These are phyloP conservation scores for Tachyglossus aculeatus DNA, from an alignment of 2,797 vertebrate species.

Conservation along the genomic window DNA sequence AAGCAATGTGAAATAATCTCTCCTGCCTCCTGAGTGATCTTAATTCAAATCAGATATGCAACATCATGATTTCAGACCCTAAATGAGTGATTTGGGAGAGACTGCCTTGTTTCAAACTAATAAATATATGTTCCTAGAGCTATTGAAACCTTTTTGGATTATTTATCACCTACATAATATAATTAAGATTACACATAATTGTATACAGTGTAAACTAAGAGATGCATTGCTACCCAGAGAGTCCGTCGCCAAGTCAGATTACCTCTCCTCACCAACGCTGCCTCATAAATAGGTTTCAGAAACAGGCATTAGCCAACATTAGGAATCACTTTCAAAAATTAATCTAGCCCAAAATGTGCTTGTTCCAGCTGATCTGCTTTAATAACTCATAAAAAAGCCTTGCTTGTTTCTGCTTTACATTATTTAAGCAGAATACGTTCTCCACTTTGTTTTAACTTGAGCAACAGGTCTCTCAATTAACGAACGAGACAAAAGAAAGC, in stretches of 20 bases:
- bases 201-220: constrained; percentile 27
- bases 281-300: constrained; percentile 36
- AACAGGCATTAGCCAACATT: constrained; percentile 39
- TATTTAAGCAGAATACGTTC: background rate
- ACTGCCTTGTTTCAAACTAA: constrained; percentile 25
- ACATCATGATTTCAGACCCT: background rate
- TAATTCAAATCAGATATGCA: background rate
- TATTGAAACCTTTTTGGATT: constrained; percentile 5
- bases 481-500: background rate
- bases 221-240: constrained; percentile 7
- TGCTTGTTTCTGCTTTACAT: background rate
- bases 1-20: background rate
- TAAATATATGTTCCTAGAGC: constrained; percentile 11
- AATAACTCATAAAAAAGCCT: constrained; percentile 16
- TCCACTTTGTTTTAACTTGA: background rate
- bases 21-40: too few species aligned
- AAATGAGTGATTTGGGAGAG: background rate
- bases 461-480: background rate
- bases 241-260: background rate
- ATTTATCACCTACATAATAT: constrained; percentile 19
- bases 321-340: constrained; percentile 48
- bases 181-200: constrained; percentile 35
- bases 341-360: constrained; percentile 48
- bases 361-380: constrained; percentile 39
- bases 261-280: constrained; percentile 11